phyloP scores from a whole-genome alignment of 1,140 invertebrate genomes.

The Lamellibrachia luymesi region DNA sequence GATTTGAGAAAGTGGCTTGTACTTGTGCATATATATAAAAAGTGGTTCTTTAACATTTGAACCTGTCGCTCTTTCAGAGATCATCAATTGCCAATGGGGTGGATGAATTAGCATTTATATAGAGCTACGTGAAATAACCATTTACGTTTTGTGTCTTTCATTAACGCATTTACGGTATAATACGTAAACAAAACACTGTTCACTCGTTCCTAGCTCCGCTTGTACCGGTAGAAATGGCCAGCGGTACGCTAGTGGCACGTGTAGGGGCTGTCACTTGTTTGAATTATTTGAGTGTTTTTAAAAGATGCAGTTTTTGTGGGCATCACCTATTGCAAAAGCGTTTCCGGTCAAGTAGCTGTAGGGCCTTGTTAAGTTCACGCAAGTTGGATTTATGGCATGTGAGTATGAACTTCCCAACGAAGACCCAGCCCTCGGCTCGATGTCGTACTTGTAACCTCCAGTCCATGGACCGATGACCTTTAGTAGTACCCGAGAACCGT shows the following conservation, averaged over 20 bases:
- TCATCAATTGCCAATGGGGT: too few species aligned
- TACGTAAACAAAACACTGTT: neutral
- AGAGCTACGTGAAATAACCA: neutral
- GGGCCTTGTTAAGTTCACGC: neutral
- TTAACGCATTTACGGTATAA: neutral
- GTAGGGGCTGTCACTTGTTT: neutral
- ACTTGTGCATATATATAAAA: too few species aligned
- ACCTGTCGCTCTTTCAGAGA: too few species aligned
- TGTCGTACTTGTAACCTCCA: neutral
- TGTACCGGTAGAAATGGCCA: neutral
- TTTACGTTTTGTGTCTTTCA: neutral
- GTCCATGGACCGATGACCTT: neutral
- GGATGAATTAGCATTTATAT: too few species aligned
- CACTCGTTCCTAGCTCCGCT: neutral
- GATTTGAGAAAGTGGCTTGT: too few species aligned
- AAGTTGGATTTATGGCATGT: constrained; percentile 5
- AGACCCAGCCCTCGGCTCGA: neutral
- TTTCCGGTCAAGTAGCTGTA: neutral
- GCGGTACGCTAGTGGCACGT: neutral
- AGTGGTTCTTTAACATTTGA: too few species aligned
- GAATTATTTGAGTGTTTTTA: neutral
- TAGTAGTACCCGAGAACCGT: neutral
- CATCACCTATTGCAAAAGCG: neutral
- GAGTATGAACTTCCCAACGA: neutral
- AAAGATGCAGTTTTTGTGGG: neutral